A percentile compares a stretch with the other conserved stretches of the same genome.
phyloP scores from a whole-genome alignment of 1,140 invertebrate genomes.

The Pygmarrhopalites habei region DNA sequence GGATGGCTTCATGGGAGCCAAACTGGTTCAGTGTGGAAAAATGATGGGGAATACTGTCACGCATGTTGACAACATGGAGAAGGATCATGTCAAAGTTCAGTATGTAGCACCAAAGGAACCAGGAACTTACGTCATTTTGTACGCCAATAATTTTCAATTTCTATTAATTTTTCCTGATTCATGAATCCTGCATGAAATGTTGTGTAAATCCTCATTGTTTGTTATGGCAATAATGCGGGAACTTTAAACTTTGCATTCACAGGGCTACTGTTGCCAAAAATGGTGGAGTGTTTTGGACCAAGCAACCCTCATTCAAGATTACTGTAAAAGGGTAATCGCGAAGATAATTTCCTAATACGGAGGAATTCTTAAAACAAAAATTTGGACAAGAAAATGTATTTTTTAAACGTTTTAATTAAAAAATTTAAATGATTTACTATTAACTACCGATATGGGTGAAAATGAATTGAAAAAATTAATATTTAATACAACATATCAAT shows the following conservation, averaged over 20 bases:
- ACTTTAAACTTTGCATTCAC: no score
- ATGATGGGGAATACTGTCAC: neutral
- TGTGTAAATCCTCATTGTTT: neutral
- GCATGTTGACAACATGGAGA: neutral
- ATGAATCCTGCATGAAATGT: neutral
- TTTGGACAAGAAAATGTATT: neutral
- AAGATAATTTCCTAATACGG: no score
- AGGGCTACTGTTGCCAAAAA: neutral
- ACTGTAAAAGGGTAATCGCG: neutral
- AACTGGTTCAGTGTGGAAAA: neutral
- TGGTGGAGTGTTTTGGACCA: neutral
- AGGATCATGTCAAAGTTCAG: neutral
- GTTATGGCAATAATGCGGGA: no score
- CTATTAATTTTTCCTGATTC: neutral
- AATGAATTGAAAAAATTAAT: no score
- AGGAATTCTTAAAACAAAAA: neutral
- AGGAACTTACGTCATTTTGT: neutral
- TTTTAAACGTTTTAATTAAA: no score
- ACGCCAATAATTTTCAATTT: neutral
- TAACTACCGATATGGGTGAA: no score
- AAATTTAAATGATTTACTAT: no score
- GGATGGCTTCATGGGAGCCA: neutral
- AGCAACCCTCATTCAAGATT: neutral
- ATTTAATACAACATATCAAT: no score
- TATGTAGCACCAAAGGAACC: neutral